phyloP scores from a whole-genome alignment of 2,888 invertebrate species.

The Andrena marginata region DNA sequence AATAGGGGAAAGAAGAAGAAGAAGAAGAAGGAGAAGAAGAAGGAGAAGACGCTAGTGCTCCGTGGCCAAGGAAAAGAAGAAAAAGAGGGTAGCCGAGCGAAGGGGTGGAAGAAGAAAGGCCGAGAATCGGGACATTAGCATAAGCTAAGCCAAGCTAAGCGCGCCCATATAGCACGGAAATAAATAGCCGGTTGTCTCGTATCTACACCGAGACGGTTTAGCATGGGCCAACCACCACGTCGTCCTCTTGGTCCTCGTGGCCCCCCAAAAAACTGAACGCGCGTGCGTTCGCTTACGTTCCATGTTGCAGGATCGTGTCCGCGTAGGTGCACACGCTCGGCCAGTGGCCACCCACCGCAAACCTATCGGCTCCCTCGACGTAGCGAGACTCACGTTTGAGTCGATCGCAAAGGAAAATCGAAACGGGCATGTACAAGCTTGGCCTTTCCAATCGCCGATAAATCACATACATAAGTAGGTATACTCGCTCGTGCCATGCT shows the following conservation, averaged over 20 bases:
- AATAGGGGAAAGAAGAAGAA: background rate
- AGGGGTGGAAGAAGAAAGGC: slow-evolving; percentile 64
- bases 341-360: slow-evolving; percentile 50
- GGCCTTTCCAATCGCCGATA: background rate
- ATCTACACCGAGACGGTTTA: slow-evolving; percentile 75
- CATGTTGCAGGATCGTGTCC: background rate
- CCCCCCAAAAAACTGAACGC: slow-evolving; percentile 35
- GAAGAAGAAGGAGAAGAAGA: too few relatives aligned
- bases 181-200: slow-evolving; percentile 81
- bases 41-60: slow-evolving; percentile 55
- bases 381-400: background rate
- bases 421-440: background rate
- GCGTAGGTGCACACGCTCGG: slow-evolving; percentile 19
- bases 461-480: background rate
- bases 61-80: slow-evolving; percentile 60
- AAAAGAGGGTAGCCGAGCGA: slow-evolving; percentile 59
- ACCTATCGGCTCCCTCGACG: background rate
- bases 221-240: slow-evolving; percentile 55
- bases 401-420: background rate
- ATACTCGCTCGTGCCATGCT: background rate
- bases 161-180: slow-evolving; percentile 82
- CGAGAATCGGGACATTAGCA: slow-evolving; percentile 81
- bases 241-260: slow-evolving; percentile 35
- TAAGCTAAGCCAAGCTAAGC: slow-evolving; percentile 82
- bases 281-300: slow-evolving; percentile 43